A percentile compares a stretch with the other conserved stretches of the same genome.
Evolutionary conservation across 2,888 invertebrate genomes (phyloP).

Genomic region (Cremastobaeus sp.): DNA sequence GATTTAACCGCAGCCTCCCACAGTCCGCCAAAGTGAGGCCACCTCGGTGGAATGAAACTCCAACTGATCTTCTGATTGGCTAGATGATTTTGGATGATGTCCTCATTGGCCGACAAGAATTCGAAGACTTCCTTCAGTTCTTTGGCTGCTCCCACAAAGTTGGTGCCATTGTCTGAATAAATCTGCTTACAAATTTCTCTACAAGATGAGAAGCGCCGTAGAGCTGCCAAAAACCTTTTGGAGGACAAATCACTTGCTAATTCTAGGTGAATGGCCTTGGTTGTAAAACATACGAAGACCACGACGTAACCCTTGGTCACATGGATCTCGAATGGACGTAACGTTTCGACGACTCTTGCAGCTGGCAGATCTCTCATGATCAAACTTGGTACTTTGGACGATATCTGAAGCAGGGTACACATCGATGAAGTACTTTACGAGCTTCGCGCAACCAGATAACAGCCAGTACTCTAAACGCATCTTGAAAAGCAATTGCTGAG

Average conservation of each 20-base stretch:
- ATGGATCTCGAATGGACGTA: too few species aligned
- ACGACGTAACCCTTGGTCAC: neutral
- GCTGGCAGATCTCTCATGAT: too few species aligned
- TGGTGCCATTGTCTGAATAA: constrained; percentile 57
- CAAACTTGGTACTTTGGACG: too few species aligned
- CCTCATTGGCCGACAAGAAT: neutral
- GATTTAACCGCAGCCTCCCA: constrained; percentile 9
- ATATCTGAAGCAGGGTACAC: too few species aligned
- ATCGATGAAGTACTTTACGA: too few species aligned
- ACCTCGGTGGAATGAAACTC: constrained; percentile 46
- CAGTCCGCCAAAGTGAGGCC: constrained; percentile 3
- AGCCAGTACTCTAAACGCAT: neutral
- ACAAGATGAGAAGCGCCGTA: neutral
- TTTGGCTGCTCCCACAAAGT: constrained; percentile 30
- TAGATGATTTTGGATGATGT: constrained; percentile 1
- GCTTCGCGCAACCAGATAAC: too few species aligned
- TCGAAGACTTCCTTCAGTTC: constrained; percentile 20
- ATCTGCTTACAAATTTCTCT: neutral
- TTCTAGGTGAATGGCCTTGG: neutral
- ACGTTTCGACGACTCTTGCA: too few species aligned
- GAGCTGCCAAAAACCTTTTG: neutral
- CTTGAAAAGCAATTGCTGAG: neutral
- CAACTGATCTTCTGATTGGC: constrained; percentile 31
- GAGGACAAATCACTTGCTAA: neutral
- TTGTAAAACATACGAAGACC: neutral